Base-by-base conservation (phyloP, 1,140 invertebrate genomes). In the Samia ricini region DNA sequence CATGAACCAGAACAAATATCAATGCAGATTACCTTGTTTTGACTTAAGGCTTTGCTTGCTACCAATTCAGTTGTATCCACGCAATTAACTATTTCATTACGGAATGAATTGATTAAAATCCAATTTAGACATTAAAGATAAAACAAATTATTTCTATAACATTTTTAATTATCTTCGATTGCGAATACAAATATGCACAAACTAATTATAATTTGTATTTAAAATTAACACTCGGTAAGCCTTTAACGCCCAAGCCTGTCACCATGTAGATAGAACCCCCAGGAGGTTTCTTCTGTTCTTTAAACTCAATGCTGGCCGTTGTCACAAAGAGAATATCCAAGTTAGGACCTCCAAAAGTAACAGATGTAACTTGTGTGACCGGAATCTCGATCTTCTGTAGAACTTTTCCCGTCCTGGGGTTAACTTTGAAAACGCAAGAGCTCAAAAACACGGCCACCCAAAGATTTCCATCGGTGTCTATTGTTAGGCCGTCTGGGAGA, bases 251-350 rank as follows among this genome's bases (percentile, higher is more conserved):
- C n/a, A 69, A 22, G 0, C 68, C 63, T 10, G 68, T 66, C 10
- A 69, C 63, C 61, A 56, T 63, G 24, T 66, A 69, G 1, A 56
- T 63, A 12, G 68, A 23, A 4, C 68, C 68, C 15, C 50, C 62
- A 2, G 68, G 63, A 0, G 68, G 63, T 0, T 59, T 21, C 18
- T 66, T 63, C 2, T 48, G 26, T 2, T 22, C 60, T 2, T 4
- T 21, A 12, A 57, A 0, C n/a, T 33, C 33, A 4, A 33, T 4
- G 18, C 26, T 7, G n/a, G 29, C 55, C 0, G 55, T 93, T 0
- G 96, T 97, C 0, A 97, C 95, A 75, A 93, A 97, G 0, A 97
- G 82, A 56, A 94, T 93, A 72, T 96, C 94, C 24, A 95, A 85
- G 72, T 96, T 92, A 0, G 93, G 91, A 7, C 96, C 96, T n/a